phyloP scores from a whole-genome alignment of 2,888 invertebrate species.

The Tortricodes alternella region DNA sequence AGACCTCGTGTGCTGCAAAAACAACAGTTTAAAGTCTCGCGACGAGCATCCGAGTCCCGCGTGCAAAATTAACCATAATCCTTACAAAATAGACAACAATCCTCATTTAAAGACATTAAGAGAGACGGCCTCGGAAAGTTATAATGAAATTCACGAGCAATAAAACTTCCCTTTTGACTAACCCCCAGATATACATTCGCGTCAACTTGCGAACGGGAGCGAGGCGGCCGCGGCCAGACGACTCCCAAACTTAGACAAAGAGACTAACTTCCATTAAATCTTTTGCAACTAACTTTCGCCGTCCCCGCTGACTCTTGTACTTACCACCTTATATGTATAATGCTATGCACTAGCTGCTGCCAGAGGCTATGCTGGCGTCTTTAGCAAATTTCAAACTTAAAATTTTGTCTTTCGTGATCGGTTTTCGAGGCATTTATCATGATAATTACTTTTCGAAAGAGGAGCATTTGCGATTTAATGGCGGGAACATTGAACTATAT shows the following conservation, averaged over 20 bases:
- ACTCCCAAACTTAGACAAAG: slow-evolving; percentile 77
- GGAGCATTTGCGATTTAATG: background rate
- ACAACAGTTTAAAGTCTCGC: slow-evolving; percentile 14
- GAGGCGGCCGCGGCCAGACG: slow-evolving; percentile 59
- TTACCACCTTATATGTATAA: slow-evolving; percentile 27
- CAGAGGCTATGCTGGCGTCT: slow-evolving; percentile 16
- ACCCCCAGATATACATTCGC: slow-evolving; percentile 75
- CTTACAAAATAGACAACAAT: slow-evolving; percentile 79
- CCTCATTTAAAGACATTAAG: slow-evolving; percentile 75
- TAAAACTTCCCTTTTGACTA: slow-evolving; percentile 80
- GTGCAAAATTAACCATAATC: slow-evolving; percentile 63
- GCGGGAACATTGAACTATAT: too few relatives aligned
- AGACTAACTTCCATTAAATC: slow-evolving; percentile 80
- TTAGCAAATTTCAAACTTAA: slow-evolving; percentile 19
- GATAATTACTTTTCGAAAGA: slow-evolving; percentile 10
- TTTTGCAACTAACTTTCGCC: slow-evolving; percentile 74
- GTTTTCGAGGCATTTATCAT: slow-evolving; percentile 12
- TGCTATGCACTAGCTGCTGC: slow-evolving; percentile 10
- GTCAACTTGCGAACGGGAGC: slow-evolving; percentile 67
- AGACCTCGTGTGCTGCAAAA: slow-evolving; percentile 3
- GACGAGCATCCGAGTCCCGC: slow-evolving; percentile 22
- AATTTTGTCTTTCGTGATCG: slow-evolving; percentile 11
- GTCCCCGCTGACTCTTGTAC: slow-evolving; percentile 43
- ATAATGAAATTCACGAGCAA: slow-evolving; percentile 82
- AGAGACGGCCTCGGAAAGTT: slow-evolving; percentile 70